Evolutionary conservation across 2,797 vertebrate genomes (phyloP).

Genomic region (Delichon dasypus): DNA sequence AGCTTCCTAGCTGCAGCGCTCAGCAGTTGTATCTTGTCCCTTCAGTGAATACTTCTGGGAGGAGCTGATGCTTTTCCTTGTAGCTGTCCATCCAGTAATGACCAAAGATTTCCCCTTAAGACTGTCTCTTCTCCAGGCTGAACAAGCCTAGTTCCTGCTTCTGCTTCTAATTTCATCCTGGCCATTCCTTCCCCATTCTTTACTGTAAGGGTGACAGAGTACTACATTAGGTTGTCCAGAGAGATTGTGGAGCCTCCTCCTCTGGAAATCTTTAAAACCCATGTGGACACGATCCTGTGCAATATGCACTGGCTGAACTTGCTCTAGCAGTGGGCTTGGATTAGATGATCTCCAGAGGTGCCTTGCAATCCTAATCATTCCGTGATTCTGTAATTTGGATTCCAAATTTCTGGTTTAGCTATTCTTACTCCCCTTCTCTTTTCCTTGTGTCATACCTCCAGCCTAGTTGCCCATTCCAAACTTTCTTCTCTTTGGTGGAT

Average conservation of each 20-base stretch:
- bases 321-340: neutral
- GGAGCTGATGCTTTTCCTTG: neutral
- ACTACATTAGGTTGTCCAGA: neutral
- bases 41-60: neutral
- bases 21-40: neutral
- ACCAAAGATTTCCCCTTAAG: neutral
- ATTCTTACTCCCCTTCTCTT: neutral
- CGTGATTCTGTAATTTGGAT: neutral
- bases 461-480: neutral
- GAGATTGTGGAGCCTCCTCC: neutral
- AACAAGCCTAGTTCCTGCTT: neutral
- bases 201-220: neutral
- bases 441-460: neutral
- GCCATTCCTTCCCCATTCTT: neutral
- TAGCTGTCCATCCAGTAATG: neutral
- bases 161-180: neutral
- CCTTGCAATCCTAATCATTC: neutral
- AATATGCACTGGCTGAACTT: neutral
- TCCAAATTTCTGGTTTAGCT: neutral
- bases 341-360: neutral
- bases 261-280: neutral
- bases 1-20: neutral
- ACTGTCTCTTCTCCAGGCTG: neutral
- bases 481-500: neutral
- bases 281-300: fast-evolving